Base-by-base conservation (phyloP, 2,113 vertebrate genomes). In the Thomomys bottae region DNA sequence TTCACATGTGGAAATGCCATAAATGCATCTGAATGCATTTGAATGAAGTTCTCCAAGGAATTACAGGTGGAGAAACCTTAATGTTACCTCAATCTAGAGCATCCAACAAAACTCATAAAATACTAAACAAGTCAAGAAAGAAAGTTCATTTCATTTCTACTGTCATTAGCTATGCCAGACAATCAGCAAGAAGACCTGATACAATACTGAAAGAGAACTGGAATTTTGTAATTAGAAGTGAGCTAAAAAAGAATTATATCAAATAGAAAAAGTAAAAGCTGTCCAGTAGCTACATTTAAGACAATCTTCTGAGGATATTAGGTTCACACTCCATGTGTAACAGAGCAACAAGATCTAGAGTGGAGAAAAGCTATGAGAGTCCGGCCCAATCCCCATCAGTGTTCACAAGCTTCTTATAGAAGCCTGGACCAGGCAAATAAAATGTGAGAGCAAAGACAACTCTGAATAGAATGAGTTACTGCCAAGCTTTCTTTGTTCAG, bases 391-490 rank as follows among this genome's bases (percentile, higher is more conserved):
- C 45, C 45, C 45, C 18, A 18, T 17, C 18, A 71, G 42, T 21
- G 0, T 71, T 88, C n/a, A 67, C 34, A 82, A 84, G 45, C 49
- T 59, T 45, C 59, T n/a, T 57, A 64, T 82, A 73, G 83, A 82
- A 85, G 36, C 72, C 86, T 67, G 64, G 32, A 75, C 42, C 75
- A 49, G 26, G 40, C 85, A 82, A 95, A 91, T 68, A 63, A 59
- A 87, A 66, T 82, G 78, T 81, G 90, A 79, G 88, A 87, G 84
- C 32, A 86, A 67, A 87, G 63, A 95, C 88, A 95, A 59, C 64
- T 82, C 63, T 49, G 38, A 30, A 83, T 87, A 87, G 75, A 83
- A 5, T 80, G 67, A 88, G 67, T 86, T 91, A 54, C 45, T 28
- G 84, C 71, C 49, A 79, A 91, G 72, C 49, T 40, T 21, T 75